phyloP scores from a whole-genome alignment of 2,113 vertebrate genomes.

The Labeo rohita region DNA sequence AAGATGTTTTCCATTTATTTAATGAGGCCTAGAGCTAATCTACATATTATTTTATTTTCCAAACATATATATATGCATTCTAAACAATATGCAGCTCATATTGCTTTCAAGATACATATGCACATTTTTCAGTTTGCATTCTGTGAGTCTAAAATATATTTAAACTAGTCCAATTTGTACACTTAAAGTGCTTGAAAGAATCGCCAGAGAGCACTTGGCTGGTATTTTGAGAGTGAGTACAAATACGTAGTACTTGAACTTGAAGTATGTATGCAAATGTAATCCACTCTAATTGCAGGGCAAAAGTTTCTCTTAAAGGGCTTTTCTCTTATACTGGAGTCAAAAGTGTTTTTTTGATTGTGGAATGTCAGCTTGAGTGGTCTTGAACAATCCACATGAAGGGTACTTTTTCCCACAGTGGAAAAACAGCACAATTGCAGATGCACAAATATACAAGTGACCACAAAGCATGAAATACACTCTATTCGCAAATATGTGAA shows the following conservation, averaged over 20 bases:
- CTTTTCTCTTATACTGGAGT: background rate
- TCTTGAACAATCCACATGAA: background rate
- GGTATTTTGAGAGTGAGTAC: background rate
- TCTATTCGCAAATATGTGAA: background rate
- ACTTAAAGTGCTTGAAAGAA: background rate
- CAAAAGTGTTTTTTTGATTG: background rate
- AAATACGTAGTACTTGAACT: constrained; percentile 3
- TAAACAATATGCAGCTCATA: background rate
- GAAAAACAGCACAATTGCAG: too few relatives aligned
- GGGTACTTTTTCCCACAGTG: too few relatives aligned
- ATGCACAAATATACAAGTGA: too few relatives aligned
- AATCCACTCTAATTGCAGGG: background rate
- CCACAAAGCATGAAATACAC: too few relatives aligned
- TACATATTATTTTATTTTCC: background rate
- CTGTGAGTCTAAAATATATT: background rate
- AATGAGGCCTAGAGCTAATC: background rate
- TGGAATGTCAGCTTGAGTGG: background rate
- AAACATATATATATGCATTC: background rate
- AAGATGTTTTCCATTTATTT: background rate
- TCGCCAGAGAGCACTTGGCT: background rate
- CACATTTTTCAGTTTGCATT: background rate
- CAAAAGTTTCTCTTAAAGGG: background rate
- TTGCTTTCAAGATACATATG: background rate
- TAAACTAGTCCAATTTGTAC: background rate
- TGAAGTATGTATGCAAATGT: constrained; percentile 3